These are phyloP conservation scores for Ferrisia virgata DNA, from an alignment of 2,888 invertebrate species.

Conservation along the genomic window DNA sequence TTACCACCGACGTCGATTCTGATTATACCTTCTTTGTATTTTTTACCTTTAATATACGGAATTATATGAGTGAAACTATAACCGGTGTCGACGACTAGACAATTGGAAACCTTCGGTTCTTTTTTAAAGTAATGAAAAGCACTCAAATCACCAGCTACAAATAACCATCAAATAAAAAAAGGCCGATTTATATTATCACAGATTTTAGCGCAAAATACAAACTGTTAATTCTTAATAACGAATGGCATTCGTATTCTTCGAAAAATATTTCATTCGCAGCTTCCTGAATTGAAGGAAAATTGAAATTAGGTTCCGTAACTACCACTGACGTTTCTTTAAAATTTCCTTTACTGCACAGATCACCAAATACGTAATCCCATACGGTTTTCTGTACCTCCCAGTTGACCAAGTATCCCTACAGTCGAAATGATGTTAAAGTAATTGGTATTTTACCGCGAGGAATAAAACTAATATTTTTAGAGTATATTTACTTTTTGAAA, in stretches of 20 bases:
- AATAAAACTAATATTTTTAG: background rate
- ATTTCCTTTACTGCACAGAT: constrained; percentile 75
- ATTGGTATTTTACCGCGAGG: background rate
- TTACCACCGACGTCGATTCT: constrained; percentile 96
- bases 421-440: constrained; percentile 44
- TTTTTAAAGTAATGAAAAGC: constrained; percentile 66
- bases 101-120: constrained; percentile 60
- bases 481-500: constrained; percentile 69
- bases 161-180: background rate
- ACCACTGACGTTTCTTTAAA: constrained; percentile 75
- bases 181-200: background rate
- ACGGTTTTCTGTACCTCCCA: constrained; percentile 95
- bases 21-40: constrained; percentile 66
- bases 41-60: constrained; percentile 77
- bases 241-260: constrained; percentile 91
- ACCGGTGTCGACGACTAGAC: constrained; percentile 87
- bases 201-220: constrained; percentile 31
- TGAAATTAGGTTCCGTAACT: constrained; percentile 90
- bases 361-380: constrained; percentile 93
- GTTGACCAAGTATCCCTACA: constrained; percentile 82
- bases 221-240: constrained; percentile 72
- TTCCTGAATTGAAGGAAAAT: constrained; percentile 89
- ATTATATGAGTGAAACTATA: constrained; percentile 94
- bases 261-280: constrained; percentile 94
- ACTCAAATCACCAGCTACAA: constrained; percentile 69